Conservation (phyloP, 2,113 vertebrate species). For the Eretmochelys imbricata region DNA sequence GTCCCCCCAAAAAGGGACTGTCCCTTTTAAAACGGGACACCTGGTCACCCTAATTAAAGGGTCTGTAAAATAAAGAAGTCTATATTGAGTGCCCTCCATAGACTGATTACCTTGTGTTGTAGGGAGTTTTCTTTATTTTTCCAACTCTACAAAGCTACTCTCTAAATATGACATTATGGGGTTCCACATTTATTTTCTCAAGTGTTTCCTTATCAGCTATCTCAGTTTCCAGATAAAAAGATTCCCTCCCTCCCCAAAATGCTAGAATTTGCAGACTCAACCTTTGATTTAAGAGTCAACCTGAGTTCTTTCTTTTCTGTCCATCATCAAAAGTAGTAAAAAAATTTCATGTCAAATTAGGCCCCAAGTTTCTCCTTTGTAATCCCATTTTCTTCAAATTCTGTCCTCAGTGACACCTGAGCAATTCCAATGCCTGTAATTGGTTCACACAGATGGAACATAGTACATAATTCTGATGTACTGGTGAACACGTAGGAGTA, state of each 20-base stretch:
- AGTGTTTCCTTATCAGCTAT: background rate
- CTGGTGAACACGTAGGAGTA: background rate
- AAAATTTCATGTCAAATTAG: background rate
- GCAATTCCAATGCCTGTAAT: background rate
- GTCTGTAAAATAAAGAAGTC: background rate
- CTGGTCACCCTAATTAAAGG: background rate
- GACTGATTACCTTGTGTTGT: background rate
- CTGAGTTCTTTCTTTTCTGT: background rate
- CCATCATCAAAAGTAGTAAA: background rate
- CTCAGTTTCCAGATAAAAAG: background rate
- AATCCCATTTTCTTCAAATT: background rate
- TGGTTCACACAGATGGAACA: background rate
- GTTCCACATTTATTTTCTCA: background rate
- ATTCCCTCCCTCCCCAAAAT: background rate
- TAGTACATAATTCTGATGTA: background rate
- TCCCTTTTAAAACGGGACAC: no score
- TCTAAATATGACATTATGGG: background rate
- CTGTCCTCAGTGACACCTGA: background rate
- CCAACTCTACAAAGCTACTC: background rate
- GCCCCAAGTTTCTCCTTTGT: background rate
- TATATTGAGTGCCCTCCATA: background rate
- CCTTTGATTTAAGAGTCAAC: background rate
- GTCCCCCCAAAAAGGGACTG: no score
- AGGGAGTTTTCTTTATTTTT: background rate
- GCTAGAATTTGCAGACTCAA: background rate